Evolutionary conservation across 2,888 invertebrate species (phyloP), one percentile per base, ranked within the genome.

Genomic region (Esperia sulphurella): DNA sequence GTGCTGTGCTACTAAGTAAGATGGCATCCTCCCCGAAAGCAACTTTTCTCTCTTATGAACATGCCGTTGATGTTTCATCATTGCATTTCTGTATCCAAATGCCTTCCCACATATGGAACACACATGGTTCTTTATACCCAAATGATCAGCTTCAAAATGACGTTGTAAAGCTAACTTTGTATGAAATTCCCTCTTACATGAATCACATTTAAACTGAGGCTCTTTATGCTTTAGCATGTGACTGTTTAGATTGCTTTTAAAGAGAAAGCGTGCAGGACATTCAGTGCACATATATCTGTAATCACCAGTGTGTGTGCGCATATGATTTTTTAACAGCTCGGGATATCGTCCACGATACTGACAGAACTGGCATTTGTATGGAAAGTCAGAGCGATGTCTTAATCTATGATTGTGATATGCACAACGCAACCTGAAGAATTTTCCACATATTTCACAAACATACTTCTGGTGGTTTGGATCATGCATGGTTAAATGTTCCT

Each of bases 391-490:
- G 30, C 51, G 52, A 38, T 58, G 58, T 13, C 14, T 46, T 33
- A 45, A 45, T 35, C 68, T 69, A 29, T 75, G 75, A 37, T 71
- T 75, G 44, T 68, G 59, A 41, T 72, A 72, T 3, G 71, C 70
- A 51, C 70, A 69, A 21, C 71, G 53, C 41, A 46, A 46, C 44
- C 78, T 57, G 49, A 80, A 82, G 13, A 75, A 72, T 48, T 79
- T 81, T 1, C 82, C 82, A 52, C 82, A 82, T 0, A 81, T 55
- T 50, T 82, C 80, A 57, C 82, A 82, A 1, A 82, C 64, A 64
- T 75, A 79, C 41, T 75, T 76, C 37, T 75, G 70, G 21, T 73
- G 74, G 41, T 78, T 66, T 4, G 78, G 76, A 45, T 81, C 78
- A 55, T 79, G 79, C 70, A 79, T 69, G 0, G 77, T 77, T 43